These are phyloP conservation scores for Pammene fasciana DNA, from an alignment of 2,888 invertebrate species.

Conservation along the genomic window DNA sequence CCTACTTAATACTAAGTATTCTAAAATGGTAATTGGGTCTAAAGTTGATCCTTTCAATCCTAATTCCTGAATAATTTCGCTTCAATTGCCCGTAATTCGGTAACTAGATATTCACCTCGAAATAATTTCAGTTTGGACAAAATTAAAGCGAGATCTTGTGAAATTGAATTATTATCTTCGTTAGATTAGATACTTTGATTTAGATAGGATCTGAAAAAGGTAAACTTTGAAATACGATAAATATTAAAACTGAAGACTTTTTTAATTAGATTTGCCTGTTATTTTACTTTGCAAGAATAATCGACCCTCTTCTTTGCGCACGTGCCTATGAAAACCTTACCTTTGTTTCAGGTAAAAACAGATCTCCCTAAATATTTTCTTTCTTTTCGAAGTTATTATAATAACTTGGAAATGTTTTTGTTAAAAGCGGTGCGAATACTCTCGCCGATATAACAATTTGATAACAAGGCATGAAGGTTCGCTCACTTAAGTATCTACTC, in stretches of 20 bases:
- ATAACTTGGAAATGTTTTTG: conserved; percentile 17
- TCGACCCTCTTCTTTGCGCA: neutral
- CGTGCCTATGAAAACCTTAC: conserved; percentile 14
- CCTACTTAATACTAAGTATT: conserved; percentile 6
- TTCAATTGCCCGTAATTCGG: conserved; percentile 25
- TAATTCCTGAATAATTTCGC: conserved; percentile 29
- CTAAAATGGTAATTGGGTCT: conserved; percentile 21
- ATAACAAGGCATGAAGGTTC: conserved; percentile 19
- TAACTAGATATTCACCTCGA: conserved; percentile 29
- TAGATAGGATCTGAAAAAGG: conserved; percentile 29
- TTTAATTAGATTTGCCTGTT: conserved; percentile 27
- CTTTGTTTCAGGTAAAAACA: conserved; percentile 10
- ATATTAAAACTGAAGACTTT: conserved; percentile 9
- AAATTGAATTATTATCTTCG: conserved; percentile 36
- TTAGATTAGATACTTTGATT: conserved; percentile 20
- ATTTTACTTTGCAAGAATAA: conserved; percentile 5
- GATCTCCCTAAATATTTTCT: conserved; percentile 13
- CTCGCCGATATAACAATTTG: conserved; percentile 8
- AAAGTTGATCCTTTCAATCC: conserved; percentile 26
- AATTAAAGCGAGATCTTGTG: conserved; percentile 24
- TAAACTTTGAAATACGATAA: conserved; percentile 9
- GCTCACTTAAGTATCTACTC: conserved; percentile 8
- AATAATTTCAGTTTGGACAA: conserved; percentile 23
- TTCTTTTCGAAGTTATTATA: conserved; percentile 16
- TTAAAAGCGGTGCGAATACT: conserved; percentile 11